Base-by-base conservation (phyloP, 2,797 vertebrate genomes). In the Danio aesculapii region DNA sequence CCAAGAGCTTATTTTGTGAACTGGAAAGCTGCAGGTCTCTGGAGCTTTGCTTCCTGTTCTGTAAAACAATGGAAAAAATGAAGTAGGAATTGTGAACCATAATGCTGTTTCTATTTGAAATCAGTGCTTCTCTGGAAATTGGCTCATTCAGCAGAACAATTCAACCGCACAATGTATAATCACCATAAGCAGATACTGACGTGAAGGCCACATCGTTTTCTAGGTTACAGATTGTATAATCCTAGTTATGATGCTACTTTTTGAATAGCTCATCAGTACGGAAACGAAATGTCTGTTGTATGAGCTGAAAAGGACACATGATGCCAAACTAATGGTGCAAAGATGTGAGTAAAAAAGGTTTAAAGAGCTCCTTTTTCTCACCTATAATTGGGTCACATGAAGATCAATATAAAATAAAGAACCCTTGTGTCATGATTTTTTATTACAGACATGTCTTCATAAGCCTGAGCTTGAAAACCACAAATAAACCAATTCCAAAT, bases 211-310 rank as follows among this genome's bases (percentile, higher is more conserved):
- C 6, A 12, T 68, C 19, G 30, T 47, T 70, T 70, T 78, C 46
- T 79, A 71, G 84, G 76, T 79, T 59, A 79, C 17, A 72, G n/a
- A 49, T 79, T 86, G 43, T 71, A 55, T 79, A 84, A 86, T 53
- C 21, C 47, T 39, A n/a, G 47, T 63, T 58, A 73, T 66, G 43
- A 43, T 4, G 6, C 49, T 53, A 53, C 44, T 39, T 46, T 6
- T 17, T 62, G 13, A 66, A 66, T 39, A 70, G n/a, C 41, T 14
- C n/a, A 41, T 49, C 30, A 12, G 11, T 58, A 43, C 5, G 63
- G 17, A 30, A 71, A 81, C 62, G 7, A 75, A 49, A 44, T 2
- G 12, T 16, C 44, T 75, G n/a, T 85, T 78, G 53, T 30, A 4
- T 67, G 50, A 64, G 53, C 14, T 50, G 43, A 75, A 44, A 73